Conservation (phyloP, 64 coral and sea anemone genomes). For the Montipora foliosa region DNA sequence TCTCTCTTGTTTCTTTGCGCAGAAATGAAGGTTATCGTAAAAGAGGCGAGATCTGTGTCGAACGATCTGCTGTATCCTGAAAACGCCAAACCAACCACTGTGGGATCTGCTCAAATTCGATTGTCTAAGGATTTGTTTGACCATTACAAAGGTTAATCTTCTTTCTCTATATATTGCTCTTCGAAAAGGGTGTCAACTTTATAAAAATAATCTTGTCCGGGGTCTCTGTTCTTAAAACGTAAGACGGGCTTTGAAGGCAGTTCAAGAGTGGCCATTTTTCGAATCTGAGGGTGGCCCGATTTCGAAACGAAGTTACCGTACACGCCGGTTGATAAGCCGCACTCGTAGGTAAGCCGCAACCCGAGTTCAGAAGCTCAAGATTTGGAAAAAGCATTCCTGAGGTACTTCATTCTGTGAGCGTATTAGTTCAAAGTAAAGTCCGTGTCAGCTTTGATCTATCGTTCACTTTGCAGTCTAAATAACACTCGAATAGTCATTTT, state of each 20-base stretch:
- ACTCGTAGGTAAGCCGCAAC: no score
- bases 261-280: background rate
- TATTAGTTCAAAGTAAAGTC: background rate
- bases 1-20: background rate
- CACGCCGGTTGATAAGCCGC: no score
- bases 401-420: background rate
- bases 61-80: conserved; percentile 22
- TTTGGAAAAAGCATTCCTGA: no score
- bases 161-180: background rate
- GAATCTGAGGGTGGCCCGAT: no score
- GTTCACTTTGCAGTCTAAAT: no score
- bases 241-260: no score
- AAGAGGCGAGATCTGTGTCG: background rate
- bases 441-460: no score
- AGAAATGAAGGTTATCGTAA: conserved; percentile 44
- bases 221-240: no score
- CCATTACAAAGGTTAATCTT: conserved; percentile 17
- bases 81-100: background rate
- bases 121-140: conserved; percentile 16
- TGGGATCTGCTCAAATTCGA: background rate
- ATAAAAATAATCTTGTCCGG: no score
- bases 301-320: no score
- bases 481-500: no score
- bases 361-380: no score
- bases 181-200: background rate